Base-by-base conservation (phyloP, 2,113 vertebrate species). In the Climacteris rufus region DNA sequence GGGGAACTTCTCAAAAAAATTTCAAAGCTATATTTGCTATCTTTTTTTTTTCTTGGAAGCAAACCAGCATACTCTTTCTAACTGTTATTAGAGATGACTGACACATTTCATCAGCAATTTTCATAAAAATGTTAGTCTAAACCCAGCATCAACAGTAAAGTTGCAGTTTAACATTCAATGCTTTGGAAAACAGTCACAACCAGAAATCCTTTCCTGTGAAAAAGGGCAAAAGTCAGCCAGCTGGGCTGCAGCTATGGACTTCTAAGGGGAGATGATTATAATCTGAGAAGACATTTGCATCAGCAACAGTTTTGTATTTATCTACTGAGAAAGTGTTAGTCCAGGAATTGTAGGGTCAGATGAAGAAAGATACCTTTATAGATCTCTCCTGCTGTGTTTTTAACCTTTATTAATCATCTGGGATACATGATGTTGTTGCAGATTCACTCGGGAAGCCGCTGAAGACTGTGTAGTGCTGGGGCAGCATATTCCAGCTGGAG, bases 401-500 rank as follows among this genome's bases (percentile, higher is more conserved):
- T 87, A 53, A 24, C 33, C 18, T 64, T 87, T 40, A 22, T 74
- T 44, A 81, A 59, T 77, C 40, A 39, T 35, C 28, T 75, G 45
- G 40, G 80, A n/a, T 54, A 53, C 9, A 9, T 83, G 57, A 59
- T 52, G 47, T 49, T 63, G 24, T 44, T 69, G 35, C 92, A 99
- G 99, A 94, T 99, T 99, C 97, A 98, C 98, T 0, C 97, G 99
- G n/a, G 98, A 98, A 71, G 97, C 99, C 1, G 97, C 98, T 3
- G 82, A 94, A 54, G 99, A 99, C 94, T 99, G 98, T 4, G 53
- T 98, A 25, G 94, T 99, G 53, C 98, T 98, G 42, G 98, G 99
- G 9, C 98, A 98, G 90, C 86, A 4, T 52, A 97, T 99, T 59
- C 99, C 99, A 2, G 98, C 98, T 56, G 99, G 99, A 10, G 65